These are phyloP conservation scores for Fringilla coelebs DNA, from an alignment of 2,797 vertebrate species.

Conservation along the genomic window DNA sequence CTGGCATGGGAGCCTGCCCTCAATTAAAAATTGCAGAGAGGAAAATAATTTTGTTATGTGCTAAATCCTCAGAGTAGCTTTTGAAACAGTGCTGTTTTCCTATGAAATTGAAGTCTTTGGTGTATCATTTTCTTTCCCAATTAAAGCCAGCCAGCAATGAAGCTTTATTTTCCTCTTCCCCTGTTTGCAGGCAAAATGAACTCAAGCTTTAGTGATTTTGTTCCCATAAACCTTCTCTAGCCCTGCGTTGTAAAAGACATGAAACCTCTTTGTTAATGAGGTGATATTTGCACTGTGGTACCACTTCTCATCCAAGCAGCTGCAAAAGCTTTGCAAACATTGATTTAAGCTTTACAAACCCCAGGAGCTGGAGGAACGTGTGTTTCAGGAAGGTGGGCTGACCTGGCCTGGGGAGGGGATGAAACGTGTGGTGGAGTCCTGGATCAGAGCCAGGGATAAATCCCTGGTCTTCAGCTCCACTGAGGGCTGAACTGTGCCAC, in stretches of 20 bases:
- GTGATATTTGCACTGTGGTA: background rate
- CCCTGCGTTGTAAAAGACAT: background rate
- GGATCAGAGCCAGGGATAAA: background rate
- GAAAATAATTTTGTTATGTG: background rate
- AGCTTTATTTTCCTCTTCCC: background rate
- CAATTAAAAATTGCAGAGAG: background rate
- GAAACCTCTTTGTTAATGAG: slow-evolving; percentile 40
- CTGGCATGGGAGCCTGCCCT: background rate
- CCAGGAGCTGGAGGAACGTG: background rate
- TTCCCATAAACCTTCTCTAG: background rate
- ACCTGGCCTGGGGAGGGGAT: background rate
- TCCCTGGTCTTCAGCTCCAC: background rate
- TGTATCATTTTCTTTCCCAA: background rate
- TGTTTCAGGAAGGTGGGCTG: background rate
- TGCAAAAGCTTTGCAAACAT: slow-evolving; percentile 32
- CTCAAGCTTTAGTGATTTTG: background rate
- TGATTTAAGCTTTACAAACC: slow-evolving; percentile 26
- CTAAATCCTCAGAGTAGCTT: background rate
- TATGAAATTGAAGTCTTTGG: background rate
- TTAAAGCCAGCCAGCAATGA: background rate
- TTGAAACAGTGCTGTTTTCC: background rate
- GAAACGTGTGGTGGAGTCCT: rapidly evolving
- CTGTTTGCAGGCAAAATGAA: background rate
- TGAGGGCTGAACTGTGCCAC: background rate
- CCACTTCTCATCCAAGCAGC: background rate